Conservation (phyloP, 2,113 vertebrate species). For the Ursus arctos region DNA sequence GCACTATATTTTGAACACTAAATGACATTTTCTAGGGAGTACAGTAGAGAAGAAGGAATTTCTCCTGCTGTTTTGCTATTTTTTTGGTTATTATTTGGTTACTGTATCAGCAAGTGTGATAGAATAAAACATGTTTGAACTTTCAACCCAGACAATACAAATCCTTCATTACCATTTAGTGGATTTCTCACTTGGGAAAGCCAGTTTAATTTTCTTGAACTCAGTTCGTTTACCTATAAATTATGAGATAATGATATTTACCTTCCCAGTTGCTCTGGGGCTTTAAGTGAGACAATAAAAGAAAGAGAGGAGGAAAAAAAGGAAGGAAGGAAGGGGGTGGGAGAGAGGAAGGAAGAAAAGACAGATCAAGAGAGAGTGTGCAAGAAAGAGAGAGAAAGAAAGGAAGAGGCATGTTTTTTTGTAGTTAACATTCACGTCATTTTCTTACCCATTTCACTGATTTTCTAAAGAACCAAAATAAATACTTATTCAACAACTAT, state of each 20-base stretch:
- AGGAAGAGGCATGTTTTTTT: not conserved
- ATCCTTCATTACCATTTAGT: not conserved
- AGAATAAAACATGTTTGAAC: not conserved
- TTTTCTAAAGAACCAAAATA: conserved; percentile 2
- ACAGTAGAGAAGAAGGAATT: not conserved
- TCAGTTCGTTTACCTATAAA: not conserved
- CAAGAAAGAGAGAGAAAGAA: too few relatives aligned
- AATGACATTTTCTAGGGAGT: not conserved
- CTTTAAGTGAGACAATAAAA: not conserved
- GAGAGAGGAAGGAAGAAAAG: not conserved
- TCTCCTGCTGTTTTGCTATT: not conserved
- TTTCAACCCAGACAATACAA: not conserved
- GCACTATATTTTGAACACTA: not conserved
- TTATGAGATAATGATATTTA: not conserved
- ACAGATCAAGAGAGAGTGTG: not conserved
- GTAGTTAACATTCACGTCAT: not conserved
- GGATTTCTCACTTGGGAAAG: not conserved
- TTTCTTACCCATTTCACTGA: not conserved
- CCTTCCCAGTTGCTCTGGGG: not conserved
- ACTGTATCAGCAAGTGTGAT: not conserved
- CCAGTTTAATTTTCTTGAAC: not conserved
- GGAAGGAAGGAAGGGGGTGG: not conserved
- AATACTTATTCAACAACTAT: not conserved
- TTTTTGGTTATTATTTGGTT: not conserved
- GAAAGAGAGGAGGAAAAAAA: not conserved